A percentile compares a stretch with the other conserved stretches of the same genome.
These are phyloP conservation scores for Propithecus deckenii DNA, from an alignment of 2,797 vertebrate genomes.

Conservation along the genomic window DNA sequence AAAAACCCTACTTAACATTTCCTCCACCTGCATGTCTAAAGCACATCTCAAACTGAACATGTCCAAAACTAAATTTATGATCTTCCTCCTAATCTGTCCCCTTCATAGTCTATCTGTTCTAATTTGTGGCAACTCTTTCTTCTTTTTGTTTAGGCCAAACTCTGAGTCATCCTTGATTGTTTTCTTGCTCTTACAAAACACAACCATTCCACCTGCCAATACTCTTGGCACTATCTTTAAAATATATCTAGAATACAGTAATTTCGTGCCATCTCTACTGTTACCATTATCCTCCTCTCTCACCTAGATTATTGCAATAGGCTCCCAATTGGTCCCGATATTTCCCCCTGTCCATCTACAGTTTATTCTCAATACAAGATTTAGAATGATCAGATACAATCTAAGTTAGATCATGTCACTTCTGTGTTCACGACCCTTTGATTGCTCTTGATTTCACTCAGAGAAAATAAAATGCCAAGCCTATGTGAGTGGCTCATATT, in stretches of 20 bases:
- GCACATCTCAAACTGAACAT: background rate
- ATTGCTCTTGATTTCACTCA: background rate
- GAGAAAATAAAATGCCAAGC: background rate
- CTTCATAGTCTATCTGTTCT: background rate
- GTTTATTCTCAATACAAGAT: background rate
- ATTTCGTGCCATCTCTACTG: background rate
- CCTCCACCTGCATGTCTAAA: background rate
- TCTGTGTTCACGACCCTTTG: background rate
- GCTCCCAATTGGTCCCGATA: background rate
- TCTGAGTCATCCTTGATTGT: background rate
- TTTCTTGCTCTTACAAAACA: background rate
- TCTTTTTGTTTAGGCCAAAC: background rate
- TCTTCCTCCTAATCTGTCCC: background rate
- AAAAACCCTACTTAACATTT: background rate
- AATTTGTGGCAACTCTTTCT: background rate
- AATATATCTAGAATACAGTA: background rate
- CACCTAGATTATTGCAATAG: background rate
- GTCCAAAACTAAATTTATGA: background rate
- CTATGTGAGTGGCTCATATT: background rate
- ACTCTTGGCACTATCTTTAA: background rate
- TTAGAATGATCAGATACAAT: background rate
- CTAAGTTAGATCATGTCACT: background rate
- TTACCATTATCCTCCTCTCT: background rate
- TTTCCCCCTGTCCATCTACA: background rate
- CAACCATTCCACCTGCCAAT: background rate